phyloP scores from a whole-genome alignment of 2,797 vertebrate species.

The Lagodon rhomboides region DNA sequence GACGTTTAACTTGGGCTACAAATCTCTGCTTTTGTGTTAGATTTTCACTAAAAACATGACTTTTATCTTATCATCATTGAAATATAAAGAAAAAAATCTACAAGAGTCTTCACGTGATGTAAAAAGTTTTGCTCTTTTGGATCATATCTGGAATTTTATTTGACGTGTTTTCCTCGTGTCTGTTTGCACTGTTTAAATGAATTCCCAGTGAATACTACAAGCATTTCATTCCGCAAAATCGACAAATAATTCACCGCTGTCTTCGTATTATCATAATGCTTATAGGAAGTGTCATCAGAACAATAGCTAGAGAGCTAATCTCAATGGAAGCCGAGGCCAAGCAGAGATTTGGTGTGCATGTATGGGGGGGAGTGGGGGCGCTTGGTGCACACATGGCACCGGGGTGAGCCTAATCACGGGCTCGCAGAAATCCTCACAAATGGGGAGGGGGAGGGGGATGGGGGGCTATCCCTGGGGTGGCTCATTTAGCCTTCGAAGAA shows the following conservation, averaged over 20 bases:
- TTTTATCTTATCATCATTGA: not conserved
- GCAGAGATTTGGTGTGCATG: constrained; percentile 66
- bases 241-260: constrained; percentile 11
- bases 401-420: constrained; percentile 78
- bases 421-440: constrained; percentile 80
- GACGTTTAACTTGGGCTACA: not conserved
- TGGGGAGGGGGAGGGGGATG: constrained; percentile 60
- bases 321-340: constrained; percentile 66
- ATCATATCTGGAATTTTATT: not conserved
- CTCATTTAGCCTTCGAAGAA: constrained; percentile 75
- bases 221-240: not conserved
- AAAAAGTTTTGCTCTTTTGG: fast-evolving
- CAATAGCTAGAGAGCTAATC: constrained; percentile 77
- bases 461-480: constrained; percentile 62
- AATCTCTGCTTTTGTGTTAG: not conserved
- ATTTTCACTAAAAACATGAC: not conserved
- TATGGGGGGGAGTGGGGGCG: constrained; percentile 11
- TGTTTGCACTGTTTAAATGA: not conserved
- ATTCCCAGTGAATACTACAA: not conserved
- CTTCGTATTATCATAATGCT: constrained; percentile 39
- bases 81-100: not conserved
- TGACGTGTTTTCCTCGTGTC: not conserved
- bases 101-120: not conserved
- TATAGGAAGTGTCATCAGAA: constrained; percentile 67
- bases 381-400: constrained; percentile 80